Percentiles rank a stretch among this genome's conserved stretches.
Conservation (phyloP, 2,113 vertebrate species). For the Arvicanthis niloticus region DNA sequence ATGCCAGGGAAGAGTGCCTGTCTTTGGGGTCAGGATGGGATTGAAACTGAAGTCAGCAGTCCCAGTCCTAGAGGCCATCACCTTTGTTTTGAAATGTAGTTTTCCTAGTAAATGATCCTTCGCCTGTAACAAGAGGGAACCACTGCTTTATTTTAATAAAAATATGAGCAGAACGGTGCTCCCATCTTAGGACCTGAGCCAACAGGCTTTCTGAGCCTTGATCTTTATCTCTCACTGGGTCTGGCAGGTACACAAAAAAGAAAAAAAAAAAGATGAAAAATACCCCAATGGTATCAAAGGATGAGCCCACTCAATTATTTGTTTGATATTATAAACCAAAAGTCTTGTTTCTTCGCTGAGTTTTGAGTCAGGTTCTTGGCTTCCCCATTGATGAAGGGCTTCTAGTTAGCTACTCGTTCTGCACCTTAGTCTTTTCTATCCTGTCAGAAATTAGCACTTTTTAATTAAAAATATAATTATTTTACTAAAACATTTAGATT, state of each 20-base stretch:
- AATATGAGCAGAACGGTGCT: constrained; percentile 2
- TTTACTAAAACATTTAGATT: background rate
- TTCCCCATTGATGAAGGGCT: background rate
- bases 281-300: constrained; percentile 26
- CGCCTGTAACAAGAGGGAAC: constrained; percentile 67
- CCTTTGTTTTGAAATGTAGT: constrained; percentile 63
- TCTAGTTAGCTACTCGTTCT: background rate
- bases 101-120: constrained; percentile 69
- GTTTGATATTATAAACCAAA: constrained; percentile 17
- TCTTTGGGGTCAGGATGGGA: constrained; percentile 44
- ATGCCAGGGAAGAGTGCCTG: constrained; percentile 38
- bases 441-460: background rate
- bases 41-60: constrained; percentile 66
- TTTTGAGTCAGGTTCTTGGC: background rate
- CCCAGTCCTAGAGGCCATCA: constrained; percentile 48
- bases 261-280: constrained; percentile 64
- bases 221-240: constrained; percentile 48
- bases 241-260: constrained; percentile 58
- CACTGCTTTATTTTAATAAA: constrained; percentile 77
- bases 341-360: background rate
- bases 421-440: constrained; percentile 28
- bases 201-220: constrained; percentile 56
- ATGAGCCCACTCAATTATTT: background rate
- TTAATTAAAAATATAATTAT: background rate
- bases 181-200: constrained; percentile 43